A percentile compares a stretch with the other conserved stretches of the same genome.
phyloP scores from a whole-genome alignment of 1,140 invertebrate species.

The Drosophila malerkotliana region DNA sequence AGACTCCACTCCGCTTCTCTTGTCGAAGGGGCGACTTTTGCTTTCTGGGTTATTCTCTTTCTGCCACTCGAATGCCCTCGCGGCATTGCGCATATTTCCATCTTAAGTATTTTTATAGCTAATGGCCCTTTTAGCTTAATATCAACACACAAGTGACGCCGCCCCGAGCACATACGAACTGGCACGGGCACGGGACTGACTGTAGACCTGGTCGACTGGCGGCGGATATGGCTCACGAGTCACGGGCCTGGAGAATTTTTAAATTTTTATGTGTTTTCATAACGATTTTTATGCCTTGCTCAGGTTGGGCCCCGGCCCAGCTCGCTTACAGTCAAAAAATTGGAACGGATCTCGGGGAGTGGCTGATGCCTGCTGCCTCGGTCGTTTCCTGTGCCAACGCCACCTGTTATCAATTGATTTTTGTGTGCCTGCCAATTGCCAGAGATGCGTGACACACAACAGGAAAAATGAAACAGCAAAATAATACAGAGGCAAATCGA shows the following conservation, averaged over 20 bases:
- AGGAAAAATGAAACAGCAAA: constrained; percentile 25
- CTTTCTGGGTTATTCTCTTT: constrained; percentile 45
- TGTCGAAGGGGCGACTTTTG: constrained; percentile 22
- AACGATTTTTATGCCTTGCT: constrained; percentile 58
- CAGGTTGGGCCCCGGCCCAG: constrained; percentile 22
- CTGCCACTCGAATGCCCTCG: constrained; percentile 56
- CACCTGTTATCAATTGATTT: constrained; percentile 81
- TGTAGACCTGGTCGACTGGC: not conserved
- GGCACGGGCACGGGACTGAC: not conserved
- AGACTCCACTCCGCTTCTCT: not conserved
- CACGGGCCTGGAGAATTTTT: constrained; percentile 26
- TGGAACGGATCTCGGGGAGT: not conserved
- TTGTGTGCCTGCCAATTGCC: constrained; percentile 59
- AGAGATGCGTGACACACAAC: constrained; percentile 31
- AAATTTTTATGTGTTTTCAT: constrained; percentile 60
- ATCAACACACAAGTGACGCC: constrained; percentile 66
- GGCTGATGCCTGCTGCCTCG: not conserved
- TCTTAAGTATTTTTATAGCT: constrained; percentile 82
- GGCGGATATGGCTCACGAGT: not conserved
- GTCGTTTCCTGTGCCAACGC: constrained; percentile 66
- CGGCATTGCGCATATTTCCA: constrained; percentile 72
- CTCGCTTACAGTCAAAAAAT: constrained; percentile 20
- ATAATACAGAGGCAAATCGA: constrained; percentile 12
- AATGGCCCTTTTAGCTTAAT: constrained; percentile 80
- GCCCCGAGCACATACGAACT: constrained; percentile 21